Evolutionary conservation across 2,113 vertebrate genomes (phyloP), one percentile per base, ranked within the genome.

Genomic region (Brachyhypopomus gauderio): DNA sequence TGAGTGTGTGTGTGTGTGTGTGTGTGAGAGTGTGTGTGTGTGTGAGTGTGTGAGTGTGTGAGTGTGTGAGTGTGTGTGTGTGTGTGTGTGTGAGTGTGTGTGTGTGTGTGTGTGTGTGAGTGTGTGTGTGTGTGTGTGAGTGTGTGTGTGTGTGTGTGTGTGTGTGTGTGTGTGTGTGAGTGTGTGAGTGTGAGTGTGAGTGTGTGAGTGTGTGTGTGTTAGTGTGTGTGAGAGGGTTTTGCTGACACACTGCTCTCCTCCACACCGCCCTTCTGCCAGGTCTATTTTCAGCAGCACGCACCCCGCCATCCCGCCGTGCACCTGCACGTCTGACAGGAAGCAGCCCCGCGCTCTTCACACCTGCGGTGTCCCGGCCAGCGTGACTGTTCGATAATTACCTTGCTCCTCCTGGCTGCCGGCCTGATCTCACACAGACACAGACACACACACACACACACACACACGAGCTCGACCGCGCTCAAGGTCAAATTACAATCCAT

Each of bases 271-370:
- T 75, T 23, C 71, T 22, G 34, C 75, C 72, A 72, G 76, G 85
- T 85, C 78, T 93, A 91, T 91, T 91, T 90, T 86, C 84, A 80
- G 86, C 72, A 9, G 23, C 48, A 76, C 66, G 64, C 66, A 3
- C 30, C 11, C 5, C 12, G 58, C 34, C 14, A 38, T 87, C 88
- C 86, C 84, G 82, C 84, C 17, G 85, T 82, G 89, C 84, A 87
- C 86, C 88, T 89, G 87, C 83, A 78, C 71, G 86, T 91, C 87
- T 88, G 88, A 83, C 87, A 89, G 87, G 87, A 91, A 83, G 87
- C 85, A 17, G 81, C 77, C 77, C 76, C 59, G 79, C 85, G 71
- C 73, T 17, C 62, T 84, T 89, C 83, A 82, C 86, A 86, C 89
- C 88, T 86, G 45, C 12, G 34, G 62, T 67, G 77, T 75, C 72